Base-by-base conservation (phyloP, 2,797 vertebrate species). In the Benthosema pterotum region DNA sequence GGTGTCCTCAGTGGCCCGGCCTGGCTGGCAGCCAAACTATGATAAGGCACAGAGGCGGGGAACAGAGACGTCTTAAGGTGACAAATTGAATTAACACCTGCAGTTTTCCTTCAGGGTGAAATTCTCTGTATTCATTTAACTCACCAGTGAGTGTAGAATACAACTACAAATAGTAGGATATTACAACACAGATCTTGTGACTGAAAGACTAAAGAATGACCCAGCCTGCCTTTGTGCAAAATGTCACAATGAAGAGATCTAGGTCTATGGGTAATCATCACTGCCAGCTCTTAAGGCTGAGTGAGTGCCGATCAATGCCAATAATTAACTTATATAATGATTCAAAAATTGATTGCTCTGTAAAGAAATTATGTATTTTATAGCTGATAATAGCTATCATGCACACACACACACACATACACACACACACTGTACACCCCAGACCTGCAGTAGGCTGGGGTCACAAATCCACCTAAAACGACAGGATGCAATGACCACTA, bases 31-130 rank as follows among this genome's bases (percentile, higher is more conserved):
- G 54, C 51, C 66, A 56, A 52, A 52, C 58, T 77, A 82, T 57
- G 64, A 72, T 71, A 60, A 47, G 54, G 49, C 25, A n/a, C 28
- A 18, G 61, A 48, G 17, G 53, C 62, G n/a, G 47, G 42, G 58
- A 62, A 51, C 59, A 60, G 71, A n/a, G 14, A 52, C 15, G 69
- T 56, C 64, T 48, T 71, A 63, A 68, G 48, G 61, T 70, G 75
- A 79, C 71, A 54, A 58, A 71, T 3, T 67, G 54, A 79, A 60
- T n/a, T 14, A 69, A 42, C 67, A 68, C 61, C 75, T 65, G 78
- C 74, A 85, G 78, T 71, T 80, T 9, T 38, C 32, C 32, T 9
- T 8, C 32, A 38, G 32, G 7, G 9, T 38, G 2, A 38, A 9
- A 38, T 11, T 1, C 6, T 38, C 32, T 9, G 8, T 38, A 9